A percentile compares a stretch with the other conserved stretches of the same genome.
These are phyloP conservation scores for Agriopis marginaria DNA, from an alignment of 2,888 invertebrate genomes.

Conservation along the genomic window DNA sequence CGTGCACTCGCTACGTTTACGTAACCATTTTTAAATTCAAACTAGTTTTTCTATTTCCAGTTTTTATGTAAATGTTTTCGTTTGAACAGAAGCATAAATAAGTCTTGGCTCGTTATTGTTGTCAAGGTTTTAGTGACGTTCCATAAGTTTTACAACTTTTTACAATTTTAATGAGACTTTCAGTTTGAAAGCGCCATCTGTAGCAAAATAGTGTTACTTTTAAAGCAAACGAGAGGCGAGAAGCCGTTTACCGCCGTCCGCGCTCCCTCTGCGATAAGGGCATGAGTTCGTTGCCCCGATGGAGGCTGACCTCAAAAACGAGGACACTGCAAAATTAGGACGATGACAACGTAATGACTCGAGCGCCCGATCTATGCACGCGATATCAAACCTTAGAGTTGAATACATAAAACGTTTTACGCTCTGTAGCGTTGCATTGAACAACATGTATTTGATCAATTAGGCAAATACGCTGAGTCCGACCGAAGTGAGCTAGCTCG, in stretches of 20 bases:
- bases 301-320: constrained; percentile 90
- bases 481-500: constrained; percentile 76
- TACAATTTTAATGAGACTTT: constrained; percentile 8
- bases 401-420: constrained; percentile 57
- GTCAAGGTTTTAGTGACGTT: constrained; percentile 18
- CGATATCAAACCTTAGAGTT: constrained; percentile 65
- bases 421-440: constrained; percentile 53
- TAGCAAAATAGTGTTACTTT: constrained; percentile 64
- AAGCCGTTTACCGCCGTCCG: constrained; percentile 57
- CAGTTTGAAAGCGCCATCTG: constrained; percentile 69
- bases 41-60: constrained; percentile 20
- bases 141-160: background rate
- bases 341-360: constrained; percentile 85
- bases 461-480: constrained; percentile 85
- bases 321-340: constrained; percentile 89
- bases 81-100: constrained; percentile 4
- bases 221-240: constrained; percentile 44
- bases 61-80: constrained; percentile 22
- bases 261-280: constrained; percentile 82
- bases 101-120: constrained; percentile 2
- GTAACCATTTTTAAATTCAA: constrained; percentile 36
- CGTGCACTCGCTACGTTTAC: constrained; percentile 47
- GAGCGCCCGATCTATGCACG: constrained; percentile 67
- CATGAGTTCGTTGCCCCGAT: constrained; percentile 86
- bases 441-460: constrained; percentile 86